Evolutionary conservation across 2,113 vertebrate genomes (phyloP).

Genomic region (Onychostruthus taczanowskii): DNA sequence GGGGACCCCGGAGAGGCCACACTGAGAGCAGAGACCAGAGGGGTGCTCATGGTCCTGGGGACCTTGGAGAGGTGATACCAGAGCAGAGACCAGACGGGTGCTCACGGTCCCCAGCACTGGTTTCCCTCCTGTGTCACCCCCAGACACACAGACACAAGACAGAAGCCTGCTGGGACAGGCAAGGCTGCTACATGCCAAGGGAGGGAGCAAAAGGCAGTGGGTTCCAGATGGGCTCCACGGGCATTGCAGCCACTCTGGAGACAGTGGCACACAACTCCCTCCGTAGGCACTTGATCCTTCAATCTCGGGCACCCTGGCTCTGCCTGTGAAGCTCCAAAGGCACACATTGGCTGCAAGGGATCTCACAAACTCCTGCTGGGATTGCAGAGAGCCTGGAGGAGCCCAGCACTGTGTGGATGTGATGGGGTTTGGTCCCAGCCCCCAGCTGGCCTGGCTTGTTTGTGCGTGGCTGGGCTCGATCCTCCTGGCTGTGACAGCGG

Average conservation of each 20-base stretch:
- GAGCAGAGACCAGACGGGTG: not conserved
- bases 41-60: not conserved
- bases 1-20: fast-evolving
- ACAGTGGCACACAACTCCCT: not conserved
- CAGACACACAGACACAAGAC: not conserved
- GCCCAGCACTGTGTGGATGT: not conserved
- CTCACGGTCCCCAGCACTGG: fast-evolving
- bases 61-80: not conserved
- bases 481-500: not conserved
- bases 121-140: not conserved
- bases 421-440: not conserved
- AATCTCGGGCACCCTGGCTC: fast-evolving
- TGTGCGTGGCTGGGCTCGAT: fast-evolving
- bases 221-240: not conserved
- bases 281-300: slow-evolving; percentile 65
- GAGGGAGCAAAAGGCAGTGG: not conserved
- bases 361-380: not conserved
- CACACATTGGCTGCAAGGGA: not conserved
- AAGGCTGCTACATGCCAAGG: not conserved
- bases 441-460: fast-evolving
- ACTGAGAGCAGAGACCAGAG: not conserved
- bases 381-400: not conserved
- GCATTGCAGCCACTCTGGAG: not conserved
- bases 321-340: not conserved
- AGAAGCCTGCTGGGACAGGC: not conserved